Conservation (phyloP, 2,888 invertebrate genomes). For the Carterocephalus palaemon region DNA sequence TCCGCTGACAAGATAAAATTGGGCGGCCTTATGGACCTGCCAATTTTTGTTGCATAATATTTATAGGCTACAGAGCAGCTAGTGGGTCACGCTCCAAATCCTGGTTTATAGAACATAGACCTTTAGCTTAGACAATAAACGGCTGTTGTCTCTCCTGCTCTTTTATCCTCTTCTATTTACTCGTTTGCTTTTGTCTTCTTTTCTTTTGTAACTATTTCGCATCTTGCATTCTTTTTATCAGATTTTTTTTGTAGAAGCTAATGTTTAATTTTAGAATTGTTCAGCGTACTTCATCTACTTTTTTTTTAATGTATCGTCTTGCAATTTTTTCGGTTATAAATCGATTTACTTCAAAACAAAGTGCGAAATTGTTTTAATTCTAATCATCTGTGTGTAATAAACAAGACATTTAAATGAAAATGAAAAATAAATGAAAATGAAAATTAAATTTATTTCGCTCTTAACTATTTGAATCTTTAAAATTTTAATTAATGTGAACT, state of each 20-base stretch:
- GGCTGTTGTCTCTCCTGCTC: slow-evolving; percentile 18
- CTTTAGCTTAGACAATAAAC: slow-evolving; percentile 22
- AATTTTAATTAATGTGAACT: too few relatives aligned
- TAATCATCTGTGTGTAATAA: too few relatives aligned
- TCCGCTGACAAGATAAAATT: slow-evolving; percentile 16
- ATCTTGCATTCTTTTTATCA: slow-evolving; percentile 19
- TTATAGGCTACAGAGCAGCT: slow-evolving; percentile 6
- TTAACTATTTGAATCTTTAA: too few relatives aligned
- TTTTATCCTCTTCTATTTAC: slow-evolving; percentile 19
- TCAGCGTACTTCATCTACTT: neutral
- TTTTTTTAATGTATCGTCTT: neutral
- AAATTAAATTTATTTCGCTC: too few relatives aligned
- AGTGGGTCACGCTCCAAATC: slow-evolving; percentile 20
- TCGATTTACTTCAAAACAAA: too few relatives aligned
- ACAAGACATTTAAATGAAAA: too few relatives aligned
- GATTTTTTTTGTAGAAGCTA: slow-evolving; percentile 6
- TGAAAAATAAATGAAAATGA: too few relatives aligned
- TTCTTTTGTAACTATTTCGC: slow-evolving; percentile 19
- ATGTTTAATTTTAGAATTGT: slow-evolving; percentile 8
- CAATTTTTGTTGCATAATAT: slow-evolving; percentile 24
- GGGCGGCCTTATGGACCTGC: slow-evolving; percentile 16
- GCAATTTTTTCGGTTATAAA: too few relatives aligned
- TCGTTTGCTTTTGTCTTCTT: slow-evolving; percentile 21
- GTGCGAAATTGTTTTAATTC: too few relatives aligned
- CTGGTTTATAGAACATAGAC: slow-evolving; percentile 17